phyloP scores from a whole-genome alignment of 2,888 invertebrate species.

The Ophioninae sp. region DNA sequence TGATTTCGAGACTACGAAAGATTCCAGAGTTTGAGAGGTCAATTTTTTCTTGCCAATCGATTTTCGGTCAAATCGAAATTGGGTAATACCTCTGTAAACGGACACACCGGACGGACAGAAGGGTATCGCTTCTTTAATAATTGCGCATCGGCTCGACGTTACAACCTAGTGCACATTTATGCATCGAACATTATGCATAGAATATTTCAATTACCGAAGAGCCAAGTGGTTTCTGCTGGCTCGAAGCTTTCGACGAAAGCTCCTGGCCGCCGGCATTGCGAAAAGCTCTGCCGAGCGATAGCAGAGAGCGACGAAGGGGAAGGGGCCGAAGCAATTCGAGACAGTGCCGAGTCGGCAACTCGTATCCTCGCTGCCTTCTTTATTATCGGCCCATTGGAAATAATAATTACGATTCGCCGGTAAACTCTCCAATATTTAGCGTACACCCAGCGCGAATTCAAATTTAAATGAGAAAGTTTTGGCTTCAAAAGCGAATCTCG shows the following conservation, averaged over 20 bases:
- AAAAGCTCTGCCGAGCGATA: slow-evolving; percentile 42
- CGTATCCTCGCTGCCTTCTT: slow-evolving; percentile 27
- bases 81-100: neutral
- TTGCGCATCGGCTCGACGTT: slow-evolving; percentile 15
- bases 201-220: slow-evolving; percentile 50
- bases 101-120: neutral
- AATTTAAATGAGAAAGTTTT: neutral
- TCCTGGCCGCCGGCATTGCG: slow-evolving; percentile 46
- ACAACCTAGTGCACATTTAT: slow-evolving; percentile 24
- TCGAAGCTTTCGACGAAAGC: slow-evolving; percentile 51
- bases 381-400: slow-evolving; percentile 32
- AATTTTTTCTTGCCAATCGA: no score
- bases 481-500: neutral
- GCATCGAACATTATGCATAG: slow-evolving; percentile 47
- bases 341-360: slow-evolving; percentile 57
- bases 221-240: slow-evolving; percentile 42
- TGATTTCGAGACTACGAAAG: no score
- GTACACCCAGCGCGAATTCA: neutral
- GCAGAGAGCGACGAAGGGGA: slow-evolving; percentile 41
- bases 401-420: slow-evolving; percentile 46
- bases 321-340: no score
- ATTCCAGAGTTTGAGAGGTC: no score
- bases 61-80: neutral
- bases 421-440: slow-evolving; percentile 1
- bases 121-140: slow-evolving; percentile 40